Evolutionary conservation across 2,113 vertebrate genomes (phyloP).

Genomic region (Gymnorhina tibicen): DNA sequence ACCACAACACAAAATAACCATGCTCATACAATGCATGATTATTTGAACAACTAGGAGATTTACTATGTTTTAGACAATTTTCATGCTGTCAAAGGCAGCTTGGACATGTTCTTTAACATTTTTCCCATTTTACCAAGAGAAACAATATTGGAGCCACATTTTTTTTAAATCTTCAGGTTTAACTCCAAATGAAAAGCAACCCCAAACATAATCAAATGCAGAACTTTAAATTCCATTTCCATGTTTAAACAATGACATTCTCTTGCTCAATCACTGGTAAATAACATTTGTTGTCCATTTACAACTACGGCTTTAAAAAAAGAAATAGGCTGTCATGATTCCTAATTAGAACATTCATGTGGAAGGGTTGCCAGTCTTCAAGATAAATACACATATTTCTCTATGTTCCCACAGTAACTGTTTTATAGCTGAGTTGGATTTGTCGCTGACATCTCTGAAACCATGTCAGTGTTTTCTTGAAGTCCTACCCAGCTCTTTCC

Average conservation of each 20-base stretch:
- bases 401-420: background rate
- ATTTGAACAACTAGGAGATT: slow-evolving; percentile 4
- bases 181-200: slow-evolving; percentile 15
- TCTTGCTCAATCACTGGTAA: background rate
- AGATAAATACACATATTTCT: background rate
- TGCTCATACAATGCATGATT: background rate
- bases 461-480: background rate
- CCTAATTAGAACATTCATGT: background rate
- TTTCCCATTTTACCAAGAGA: background rate
- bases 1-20: background rate
- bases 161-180: background rate
- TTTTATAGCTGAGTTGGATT: background rate
- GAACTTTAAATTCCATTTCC: slow-evolving; percentile 14
- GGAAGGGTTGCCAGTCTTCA: background rate
- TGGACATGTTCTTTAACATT: background rate
- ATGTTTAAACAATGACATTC: slow-evolving; percentile 8
- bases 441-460: background rate
- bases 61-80: background rate
- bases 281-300: slow-evolving; percentile 45
- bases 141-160: background rate
- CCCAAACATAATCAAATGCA: slow-evolving; percentile 9
- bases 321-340: background rate
- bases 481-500: background rate
- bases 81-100: background rate
- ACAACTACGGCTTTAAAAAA: background rate